These are phyloP conservation scores for Atta texana DNA, from an alignment of 1,140 invertebrate genomes.

Conservation along the genomic window DNA sequence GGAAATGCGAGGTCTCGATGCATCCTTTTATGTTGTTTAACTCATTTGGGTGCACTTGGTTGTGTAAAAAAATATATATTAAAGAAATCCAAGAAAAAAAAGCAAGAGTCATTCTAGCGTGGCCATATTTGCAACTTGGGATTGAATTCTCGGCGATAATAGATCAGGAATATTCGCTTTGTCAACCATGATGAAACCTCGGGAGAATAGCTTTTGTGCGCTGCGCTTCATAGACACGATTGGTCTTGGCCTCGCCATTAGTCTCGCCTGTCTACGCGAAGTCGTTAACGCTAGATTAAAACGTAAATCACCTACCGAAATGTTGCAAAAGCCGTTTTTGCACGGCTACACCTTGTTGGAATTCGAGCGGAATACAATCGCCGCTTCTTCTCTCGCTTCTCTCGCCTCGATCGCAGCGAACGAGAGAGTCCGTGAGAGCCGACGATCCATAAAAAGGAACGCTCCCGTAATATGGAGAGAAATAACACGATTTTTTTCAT, in stretches of 20 bases:
- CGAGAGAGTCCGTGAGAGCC: neutral
- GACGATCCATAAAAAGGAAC: neutral
- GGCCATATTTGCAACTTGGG: slow-evolving; percentile 35
- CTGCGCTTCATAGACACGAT: slow-evolving; percentile 76
- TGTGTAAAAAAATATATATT: neutral
- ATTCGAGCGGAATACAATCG: slow-evolving; percentile 56
- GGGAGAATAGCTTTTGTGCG: slow-evolving; percentile 64
- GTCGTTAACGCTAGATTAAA: slow-evolving; percentile 68
- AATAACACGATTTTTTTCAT: slow-evolving; percentile 30
- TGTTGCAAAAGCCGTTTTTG: slow-evolving; percentile 53
- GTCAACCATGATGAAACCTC: slow-evolving; percentile 53
- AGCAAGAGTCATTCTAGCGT: neutral
- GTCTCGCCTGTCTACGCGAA: slow-evolving; percentile 63
- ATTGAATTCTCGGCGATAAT: slow-evolving; percentile 50
- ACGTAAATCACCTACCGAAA: slow-evolving; percentile 62
- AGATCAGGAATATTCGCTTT: slow-evolving; percentile 55
- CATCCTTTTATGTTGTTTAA: neutral
- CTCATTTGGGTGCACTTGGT: neutral
- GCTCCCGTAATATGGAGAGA: neutral
- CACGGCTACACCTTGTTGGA: slow-evolving; percentile 58
- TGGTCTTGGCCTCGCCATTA: slow-evolving; percentile 74
- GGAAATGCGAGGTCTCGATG: neutral
- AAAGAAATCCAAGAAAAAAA: neutral
- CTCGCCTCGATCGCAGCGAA: neutral
- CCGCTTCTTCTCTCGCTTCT: slow-evolving; percentile 11